Evolutionary conservation across 1,140 invertebrate genomes (phyloP), one percentile per base, ranked within the genome.

Genomic region (Vanessa tameamea): DNA sequence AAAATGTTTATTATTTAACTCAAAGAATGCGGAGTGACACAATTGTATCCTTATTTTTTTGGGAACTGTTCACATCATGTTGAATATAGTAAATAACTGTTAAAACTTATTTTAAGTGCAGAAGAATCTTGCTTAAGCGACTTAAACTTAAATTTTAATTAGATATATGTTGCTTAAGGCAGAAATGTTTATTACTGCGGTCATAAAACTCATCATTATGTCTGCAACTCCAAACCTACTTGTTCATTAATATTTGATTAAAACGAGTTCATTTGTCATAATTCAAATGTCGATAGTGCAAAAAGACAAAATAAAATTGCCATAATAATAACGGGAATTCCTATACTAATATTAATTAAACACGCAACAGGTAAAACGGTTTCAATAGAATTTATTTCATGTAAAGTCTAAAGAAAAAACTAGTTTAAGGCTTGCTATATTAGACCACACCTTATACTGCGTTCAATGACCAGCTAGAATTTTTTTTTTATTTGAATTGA

Each of bases 351-450:
- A 73, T 61, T 73, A 73, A 67, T 67, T 66, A 67, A 68, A 53
- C 51, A 53, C 63, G 64, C 64, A 72, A 57, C 51, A 64, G n/a
- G 69, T 37, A 71, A 72, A 67, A 50, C 53, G 71, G 64, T 73
- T 57, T 64, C 23, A 50, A 64, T 67, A 67, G 23, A 55, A 73
- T 73, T 73, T 67, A 73, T 73, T 67, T 61, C 23, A 67, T 69
- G 67, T 57, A 55, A 69, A 53, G 31, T 69, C 47, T 74, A 64
- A 64, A 23, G 47, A 73, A 72, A 64, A 73, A 74, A 74, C 72
- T 69, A 69, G 72, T 74, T 69, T 74, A 64, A 65, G 48, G 48
- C 31, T n/a, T 64, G n/a, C 47, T 67, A 55, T 31, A 48, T 43
- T 57, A 73, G 55, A 53, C 51, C 51, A 53, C 51, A 16, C 53